Conservation (phyloP, 2,113 vertebrate species). For the Xenus cinereus region DNA sequence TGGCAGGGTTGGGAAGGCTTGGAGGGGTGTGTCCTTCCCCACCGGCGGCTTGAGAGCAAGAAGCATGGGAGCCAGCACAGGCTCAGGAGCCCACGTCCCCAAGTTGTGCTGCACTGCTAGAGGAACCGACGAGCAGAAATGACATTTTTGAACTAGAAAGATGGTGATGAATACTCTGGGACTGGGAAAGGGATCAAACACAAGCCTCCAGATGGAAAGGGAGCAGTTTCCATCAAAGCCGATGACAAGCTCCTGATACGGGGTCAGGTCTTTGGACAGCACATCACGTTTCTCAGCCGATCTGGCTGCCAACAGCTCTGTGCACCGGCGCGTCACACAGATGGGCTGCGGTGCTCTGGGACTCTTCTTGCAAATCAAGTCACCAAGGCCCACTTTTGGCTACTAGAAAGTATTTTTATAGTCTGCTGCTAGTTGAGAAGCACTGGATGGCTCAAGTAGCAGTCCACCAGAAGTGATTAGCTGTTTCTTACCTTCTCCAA, state of each 20-base stretch:
- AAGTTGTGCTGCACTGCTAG: neutral
- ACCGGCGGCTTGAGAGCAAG: fast-evolving
- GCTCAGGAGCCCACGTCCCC: neutral
- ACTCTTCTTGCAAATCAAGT: neutral
- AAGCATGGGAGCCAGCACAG: neutral
- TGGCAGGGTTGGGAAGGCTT: neutral
- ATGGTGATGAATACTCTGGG: neutral
- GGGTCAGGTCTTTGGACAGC: neutral
- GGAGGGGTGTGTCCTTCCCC: neutral
- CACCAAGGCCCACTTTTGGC: neutral
- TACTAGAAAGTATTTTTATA: neutral
- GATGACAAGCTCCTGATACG: neutral
- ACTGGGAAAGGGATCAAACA: neutral
- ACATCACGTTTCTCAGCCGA: neutral
- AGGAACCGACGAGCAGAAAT: neutral
- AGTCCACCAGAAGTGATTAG: neutral
- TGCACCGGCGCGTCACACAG: neutral
- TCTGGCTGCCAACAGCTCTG: neutral
- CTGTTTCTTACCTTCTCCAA: neutral
- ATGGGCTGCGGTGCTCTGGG: neutral
- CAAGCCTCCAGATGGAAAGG: neutral
- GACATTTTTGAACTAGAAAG: neutral
- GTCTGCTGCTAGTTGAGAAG: neutral
- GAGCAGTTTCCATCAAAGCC: neutral
- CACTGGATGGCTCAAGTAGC: neutral